Evolutionary conservation across 2,113 vertebrate genomes (phyloP).

Genomic region (Chitala chitala): DNA sequence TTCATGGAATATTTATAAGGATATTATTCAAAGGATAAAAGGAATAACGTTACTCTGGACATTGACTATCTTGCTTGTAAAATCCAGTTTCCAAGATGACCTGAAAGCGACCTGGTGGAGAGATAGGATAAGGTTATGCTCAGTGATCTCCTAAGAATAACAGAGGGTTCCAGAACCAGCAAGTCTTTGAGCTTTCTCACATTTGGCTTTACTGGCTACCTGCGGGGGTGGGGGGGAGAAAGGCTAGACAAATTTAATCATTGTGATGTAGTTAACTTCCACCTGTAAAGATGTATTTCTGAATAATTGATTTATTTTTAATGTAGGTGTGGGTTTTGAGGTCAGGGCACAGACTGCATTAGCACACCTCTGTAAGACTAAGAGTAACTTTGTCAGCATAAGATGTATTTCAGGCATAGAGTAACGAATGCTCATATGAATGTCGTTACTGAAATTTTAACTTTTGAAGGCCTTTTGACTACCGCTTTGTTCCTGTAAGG

Average conservation of each 20-base stretch:
- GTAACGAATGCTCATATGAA: not conserved
- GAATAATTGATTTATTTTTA: conserved; percentile 62
- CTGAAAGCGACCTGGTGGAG: conserved; percentile 31
- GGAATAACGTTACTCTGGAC: conserved; percentile 39
- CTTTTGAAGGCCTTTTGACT: not conserved
- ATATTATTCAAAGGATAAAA: conserved; percentile 45
- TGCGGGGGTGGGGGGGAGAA: conserved; percentile 22
- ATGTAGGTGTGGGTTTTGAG: conserved; percentile 54
- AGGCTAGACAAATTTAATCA: conserved; percentile 48
- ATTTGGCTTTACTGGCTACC: conserved; percentile 29
- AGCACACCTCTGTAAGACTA: conserved; percentile 46
- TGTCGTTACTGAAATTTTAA: conserved; percentile 27
- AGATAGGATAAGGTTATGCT: conserved; percentile 10
- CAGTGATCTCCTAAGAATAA: conserved; percentile 27
- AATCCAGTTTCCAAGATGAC: conserved; percentile 36
- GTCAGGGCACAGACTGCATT: conserved; percentile 46
- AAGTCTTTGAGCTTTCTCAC: conserved; percentile 25
- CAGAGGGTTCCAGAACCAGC: not conserved
- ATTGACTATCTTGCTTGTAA: conserved; percentile 40
- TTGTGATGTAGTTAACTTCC: conserved; percentile 64
- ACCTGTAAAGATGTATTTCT: conserved; percentile 66
- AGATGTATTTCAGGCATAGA: conserved; percentile 45
- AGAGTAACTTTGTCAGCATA: conserved; percentile 25
- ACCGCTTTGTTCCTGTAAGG: conserved; percentile 35
- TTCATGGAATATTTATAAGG: conserved; percentile 45